phyloP scores from a whole-genome alignment of 2,888 invertebrate genomes.

The Tetranychus piercei region DNA sequence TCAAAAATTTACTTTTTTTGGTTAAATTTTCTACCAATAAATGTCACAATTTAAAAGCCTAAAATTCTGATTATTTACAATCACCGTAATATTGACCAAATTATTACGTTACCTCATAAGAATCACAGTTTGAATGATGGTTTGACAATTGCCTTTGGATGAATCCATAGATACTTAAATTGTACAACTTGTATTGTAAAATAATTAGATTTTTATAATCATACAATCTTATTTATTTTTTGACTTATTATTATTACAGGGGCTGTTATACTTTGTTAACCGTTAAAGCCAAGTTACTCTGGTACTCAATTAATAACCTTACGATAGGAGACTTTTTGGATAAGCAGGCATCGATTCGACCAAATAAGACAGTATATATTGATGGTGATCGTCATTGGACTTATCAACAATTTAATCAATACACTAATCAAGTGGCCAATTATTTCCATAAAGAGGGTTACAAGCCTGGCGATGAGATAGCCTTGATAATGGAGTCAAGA shows the following conservation, averaged over 20 bases:
- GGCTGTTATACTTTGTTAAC: background rate
- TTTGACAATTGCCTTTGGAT: too few species aligned
- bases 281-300: background rate
- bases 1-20: too few species aligned
- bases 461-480: conserved; percentile 69
- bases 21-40: too few species aligned
- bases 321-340: background rate
- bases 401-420: conserved; percentile 62
- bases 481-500: conserved; percentile 70
- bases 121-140: too few species aligned
- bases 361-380: background rate
- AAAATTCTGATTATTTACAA: too few species aligned
- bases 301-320: background rate
- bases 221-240: too few species aligned
- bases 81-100: too few species aligned
- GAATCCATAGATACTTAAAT: too few species aligned
- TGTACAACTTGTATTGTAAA: too few species aligned
- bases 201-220: too few species aligned
- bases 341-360: background rate
- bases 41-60: too few species aligned
- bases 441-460: conserved; percentile 57
- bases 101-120: too few species aligned
- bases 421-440: conserved; percentile 60
- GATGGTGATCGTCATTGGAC: conserved; percentile 61
- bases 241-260: background rate